These are phyloP conservation scores for Berghia stephanieae DNA, from an alignment of 1,140 invertebrate genomes.

Conservation along the genomic window DNA sequence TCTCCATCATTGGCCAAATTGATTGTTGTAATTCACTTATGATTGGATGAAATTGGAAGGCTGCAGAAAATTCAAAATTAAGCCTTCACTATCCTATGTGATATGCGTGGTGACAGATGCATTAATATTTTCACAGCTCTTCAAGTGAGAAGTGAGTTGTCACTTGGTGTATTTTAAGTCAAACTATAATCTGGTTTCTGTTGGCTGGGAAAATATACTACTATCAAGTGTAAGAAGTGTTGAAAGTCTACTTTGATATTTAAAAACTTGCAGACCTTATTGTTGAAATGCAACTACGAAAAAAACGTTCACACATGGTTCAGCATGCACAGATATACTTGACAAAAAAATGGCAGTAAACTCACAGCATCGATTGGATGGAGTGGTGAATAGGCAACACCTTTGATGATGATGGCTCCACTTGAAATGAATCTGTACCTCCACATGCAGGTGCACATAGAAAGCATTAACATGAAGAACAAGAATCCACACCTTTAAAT, in stretches of 20 bases:
- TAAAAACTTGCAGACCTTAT: not conserved
- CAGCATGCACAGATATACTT: not conserved
- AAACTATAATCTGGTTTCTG: no score
- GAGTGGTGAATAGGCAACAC: constrained; percentile 31
- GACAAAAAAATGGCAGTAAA: not conserved
- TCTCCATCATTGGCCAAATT: no score
- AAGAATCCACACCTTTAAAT: constrained; percentile 53
- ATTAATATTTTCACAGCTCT: no score
- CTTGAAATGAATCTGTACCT: constrained; percentile 37
- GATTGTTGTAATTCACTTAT: no score
- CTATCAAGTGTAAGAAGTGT: no score
- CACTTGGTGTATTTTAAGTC: no score
- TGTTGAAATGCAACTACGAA: not conserved
- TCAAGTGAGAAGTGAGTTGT: no score
- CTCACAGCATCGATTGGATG: not conserved
- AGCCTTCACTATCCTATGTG: no score
- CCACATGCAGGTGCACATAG: constrained; percentile 49
- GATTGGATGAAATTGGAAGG: no score
- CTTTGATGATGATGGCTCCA: constrained; percentile 9
- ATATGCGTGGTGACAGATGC: no score
- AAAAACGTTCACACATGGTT: not conserved
- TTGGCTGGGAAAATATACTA: no score
- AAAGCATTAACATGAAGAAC: constrained; percentile 51
- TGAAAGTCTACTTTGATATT: not conserved
- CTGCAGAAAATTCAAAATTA: no score